These are phyloP conservation scores for Neomonachus schauinslandi DNA, from an alignment of 2,113 vertebrate species.

Conservation along the genomic window DNA sequence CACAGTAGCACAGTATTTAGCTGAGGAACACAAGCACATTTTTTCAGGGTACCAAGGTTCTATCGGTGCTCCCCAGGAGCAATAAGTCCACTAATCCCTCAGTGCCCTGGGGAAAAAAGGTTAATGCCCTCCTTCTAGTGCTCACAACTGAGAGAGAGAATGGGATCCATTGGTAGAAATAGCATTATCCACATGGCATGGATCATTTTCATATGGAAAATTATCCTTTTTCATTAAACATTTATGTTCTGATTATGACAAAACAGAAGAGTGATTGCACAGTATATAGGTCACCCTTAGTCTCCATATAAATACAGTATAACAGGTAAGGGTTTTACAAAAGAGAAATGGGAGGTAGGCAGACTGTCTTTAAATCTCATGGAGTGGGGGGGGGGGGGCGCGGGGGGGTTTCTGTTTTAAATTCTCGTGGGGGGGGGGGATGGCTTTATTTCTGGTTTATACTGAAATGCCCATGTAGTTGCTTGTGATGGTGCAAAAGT, in stretches of 20 bases:
- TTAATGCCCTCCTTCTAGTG: neutral
- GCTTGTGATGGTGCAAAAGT: neutral
- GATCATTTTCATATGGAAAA: neutral
- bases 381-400: no score
- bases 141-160: neutral
- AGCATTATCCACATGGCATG: neutral
- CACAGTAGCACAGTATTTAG: neutral
- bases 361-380: neutral
- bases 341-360: neutral
- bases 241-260: neutral
- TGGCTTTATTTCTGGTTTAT: neutral
- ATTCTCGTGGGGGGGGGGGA: no score
- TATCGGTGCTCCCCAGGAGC: rapidly evolving
- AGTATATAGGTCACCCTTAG: neutral
- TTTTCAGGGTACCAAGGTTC: neutral
- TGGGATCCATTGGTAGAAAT: neutral
- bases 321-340: neutral
- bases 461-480: neutral
- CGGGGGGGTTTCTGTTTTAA: no score
- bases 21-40: neutral
- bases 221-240: neutral
- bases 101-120: neutral
- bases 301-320: neutral
- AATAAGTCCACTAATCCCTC: neutral
- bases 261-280: neutral